Conservation (phyloP, 2,888 invertebrate genomes). For the Drosophila conformis region DNA sequence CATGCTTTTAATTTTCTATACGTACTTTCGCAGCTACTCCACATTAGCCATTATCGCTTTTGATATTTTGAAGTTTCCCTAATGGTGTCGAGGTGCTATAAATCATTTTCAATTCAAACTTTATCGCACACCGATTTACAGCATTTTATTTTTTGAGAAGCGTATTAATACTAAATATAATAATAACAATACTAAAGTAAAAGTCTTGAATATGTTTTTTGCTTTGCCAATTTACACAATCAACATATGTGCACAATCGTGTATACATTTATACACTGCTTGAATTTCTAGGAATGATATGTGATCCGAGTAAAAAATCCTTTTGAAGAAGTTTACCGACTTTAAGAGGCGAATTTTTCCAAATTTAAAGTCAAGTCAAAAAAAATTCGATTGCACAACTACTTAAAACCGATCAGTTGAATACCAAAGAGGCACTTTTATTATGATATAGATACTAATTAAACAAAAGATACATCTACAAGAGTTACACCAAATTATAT, state of each 20-base stretch:
- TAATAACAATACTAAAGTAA: too few relatives aligned
- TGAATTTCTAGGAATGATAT: neutral
- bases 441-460: neutral
- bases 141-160: neutral
- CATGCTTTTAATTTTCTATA: conserved; percentile 73
- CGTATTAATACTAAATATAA: too few relatives aligned
- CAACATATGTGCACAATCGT: too few relatives aligned
- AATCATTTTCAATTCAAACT: conserved; percentile 43
- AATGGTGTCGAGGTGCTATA: conserved; percentile 52
- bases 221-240: neutral
- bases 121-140: conserved; percentile 14
- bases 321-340: rapidly evolving
- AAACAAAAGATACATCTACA: too few relatives aligned
- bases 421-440: neutral
- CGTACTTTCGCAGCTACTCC: conserved; percentile 18
- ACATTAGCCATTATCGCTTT: conserved; percentile 36
- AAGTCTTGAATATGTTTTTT: rapidly evolving
- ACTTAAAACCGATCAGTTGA: neutral
- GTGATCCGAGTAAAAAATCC: neutral
- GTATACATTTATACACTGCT: neutral
- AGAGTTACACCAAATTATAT: neutral
- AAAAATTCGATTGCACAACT: rapidly evolving
- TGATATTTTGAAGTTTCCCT: neutral
- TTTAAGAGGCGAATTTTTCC: rapidly evolving
- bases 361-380: neutral